Evolutionary conservation across 2,888 invertebrate genomes (phyloP).

Genomic region (Drosophila cognata): DNA sequence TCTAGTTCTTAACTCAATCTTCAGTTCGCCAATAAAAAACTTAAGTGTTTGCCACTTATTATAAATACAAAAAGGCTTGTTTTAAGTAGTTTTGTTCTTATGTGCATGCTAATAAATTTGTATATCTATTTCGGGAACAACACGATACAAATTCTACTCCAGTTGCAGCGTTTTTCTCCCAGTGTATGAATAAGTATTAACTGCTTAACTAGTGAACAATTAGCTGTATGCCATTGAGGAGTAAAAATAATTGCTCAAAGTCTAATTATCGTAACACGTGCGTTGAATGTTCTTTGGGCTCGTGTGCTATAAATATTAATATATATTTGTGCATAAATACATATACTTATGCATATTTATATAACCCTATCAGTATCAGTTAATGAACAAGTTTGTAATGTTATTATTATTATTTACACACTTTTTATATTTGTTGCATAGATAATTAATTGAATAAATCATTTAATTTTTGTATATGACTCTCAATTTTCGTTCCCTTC

Average conservation of each 20-base stretch:
- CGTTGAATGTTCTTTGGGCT: background rate
- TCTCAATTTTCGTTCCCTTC: too few species aligned
- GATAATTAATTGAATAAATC: background rate
- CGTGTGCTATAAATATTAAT: constrained; percentile 2
- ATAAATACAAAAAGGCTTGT: background rate
- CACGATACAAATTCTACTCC: background rate
- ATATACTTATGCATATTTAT: background rate
- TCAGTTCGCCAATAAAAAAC: background rate
- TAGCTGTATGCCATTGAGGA: constrained; percentile 43
- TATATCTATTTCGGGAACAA: background rate
- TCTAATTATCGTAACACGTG: constrained; percentile 36
- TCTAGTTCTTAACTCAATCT: background rate
- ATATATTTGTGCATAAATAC: background rate
- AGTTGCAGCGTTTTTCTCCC: background rate
- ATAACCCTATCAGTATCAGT: background rate
- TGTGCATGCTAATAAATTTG: background rate
- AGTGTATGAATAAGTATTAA: constrained; percentile 6
- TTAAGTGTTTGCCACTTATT: background rate
- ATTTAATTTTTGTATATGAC: too few species aligned
- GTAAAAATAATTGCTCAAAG: constrained; percentile 13
- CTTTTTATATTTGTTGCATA: background rate
- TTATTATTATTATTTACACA: background rate
- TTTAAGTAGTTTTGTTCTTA: background rate
- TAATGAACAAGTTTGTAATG: background rate
- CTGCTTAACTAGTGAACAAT: constrained; percentile 52